Base-by-base conservation (phyloP, 2,888 invertebrate species). In the Melipona bicolor region DNA sequence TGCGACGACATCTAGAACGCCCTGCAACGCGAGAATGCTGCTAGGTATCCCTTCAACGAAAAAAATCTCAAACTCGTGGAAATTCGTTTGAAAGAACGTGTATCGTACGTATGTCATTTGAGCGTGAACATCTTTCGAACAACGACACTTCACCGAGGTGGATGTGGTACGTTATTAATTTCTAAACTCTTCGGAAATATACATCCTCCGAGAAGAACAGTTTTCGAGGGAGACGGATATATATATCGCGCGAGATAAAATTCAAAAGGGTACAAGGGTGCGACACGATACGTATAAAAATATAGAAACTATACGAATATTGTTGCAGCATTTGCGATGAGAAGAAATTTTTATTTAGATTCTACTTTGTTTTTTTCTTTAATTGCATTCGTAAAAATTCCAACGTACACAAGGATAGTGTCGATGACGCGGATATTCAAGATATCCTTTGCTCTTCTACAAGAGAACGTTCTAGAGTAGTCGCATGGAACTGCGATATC, bases 401-500 rank as follows among this genome's bases (percentile, higher is more conserved):
- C 9, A 9, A 43, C 0, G 4, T 4, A 32, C 32, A n/a, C 11
- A 21, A 21, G 3, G 24, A 61, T 61, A 17, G 27, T 61, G 24
- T 24, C 15, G 24, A n/a, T 0, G 61, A 59, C 19, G 19, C 19
- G 19, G 5, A 19, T 19, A 9, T 17, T 52, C 52, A 19, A 19
- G 19, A 19, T 19, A 21, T 6, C 3, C 52, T 19, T 52, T 61
- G 27, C 24, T 24, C 24, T 27, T 52, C 24, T 15, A 2, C n/a
- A n/a, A n/a, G n/a, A n/a, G 52, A 49, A 68, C 79, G 81, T 81
- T 82, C 71, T 24, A 65, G 65, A 9, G 27, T 52, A 24, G 24
- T 50, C 70, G 49, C 32, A n/a, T 50, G 27, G 21, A 50, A 56
- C 59, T 75, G 54, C 77, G 24, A 61, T 36, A 54, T 84, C 62